phyloP scores from a whole-genome alignment of 1,140 invertebrate genomes.

The Aleiodes sp. region DNA sequence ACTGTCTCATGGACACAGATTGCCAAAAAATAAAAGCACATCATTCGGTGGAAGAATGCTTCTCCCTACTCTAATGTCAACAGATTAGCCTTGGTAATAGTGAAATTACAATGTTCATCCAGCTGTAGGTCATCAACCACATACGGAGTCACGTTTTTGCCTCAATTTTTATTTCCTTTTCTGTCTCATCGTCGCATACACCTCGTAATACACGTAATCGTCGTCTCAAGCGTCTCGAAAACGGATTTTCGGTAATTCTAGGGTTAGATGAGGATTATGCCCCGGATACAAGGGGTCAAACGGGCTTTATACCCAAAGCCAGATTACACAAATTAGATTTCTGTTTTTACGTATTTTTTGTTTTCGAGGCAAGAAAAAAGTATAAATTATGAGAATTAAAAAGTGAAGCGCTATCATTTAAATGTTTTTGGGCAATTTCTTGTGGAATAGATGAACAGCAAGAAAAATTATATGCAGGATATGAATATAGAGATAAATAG shows the following conservation, averaged over 20 bases:
- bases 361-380: constrained; percentile 23
- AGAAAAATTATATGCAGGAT: not conserved
- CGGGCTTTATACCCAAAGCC: constrained; percentile 43
- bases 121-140: not conserved
- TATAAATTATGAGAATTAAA: not conserved
- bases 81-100: constrained; percentile 64
- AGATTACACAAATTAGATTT: constrained; percentile 54
- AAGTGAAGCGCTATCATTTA: not conserved
- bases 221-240: constrained; percentile 15
- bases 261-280: constrained; percentile 50
- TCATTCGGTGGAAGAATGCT: constrained; percentile 38
- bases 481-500: not conserved
- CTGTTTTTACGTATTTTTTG: constrained; percentile 42
- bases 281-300: constrained; percentile 50
- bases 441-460: too few species aligned
- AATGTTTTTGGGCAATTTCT: too few species aligned
- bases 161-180: constrained; percentile 21
- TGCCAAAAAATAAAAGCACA: not conserved
- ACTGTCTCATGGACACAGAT: constrained; percentile 17
- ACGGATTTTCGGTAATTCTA: constrained; percentile 56
- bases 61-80: constrained; percentile 59
- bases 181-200: constrained; percentile 20
- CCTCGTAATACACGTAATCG: constrained; percentile 34
- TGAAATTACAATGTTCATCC: constrained; percentile 58
- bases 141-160: constrained; percentile 26